These are phyloP conservation scores for Pteruthius melanotis DNA, from an alignment of 2,113 vertebrate genomes.

Conservation along the genomic window DNA sequence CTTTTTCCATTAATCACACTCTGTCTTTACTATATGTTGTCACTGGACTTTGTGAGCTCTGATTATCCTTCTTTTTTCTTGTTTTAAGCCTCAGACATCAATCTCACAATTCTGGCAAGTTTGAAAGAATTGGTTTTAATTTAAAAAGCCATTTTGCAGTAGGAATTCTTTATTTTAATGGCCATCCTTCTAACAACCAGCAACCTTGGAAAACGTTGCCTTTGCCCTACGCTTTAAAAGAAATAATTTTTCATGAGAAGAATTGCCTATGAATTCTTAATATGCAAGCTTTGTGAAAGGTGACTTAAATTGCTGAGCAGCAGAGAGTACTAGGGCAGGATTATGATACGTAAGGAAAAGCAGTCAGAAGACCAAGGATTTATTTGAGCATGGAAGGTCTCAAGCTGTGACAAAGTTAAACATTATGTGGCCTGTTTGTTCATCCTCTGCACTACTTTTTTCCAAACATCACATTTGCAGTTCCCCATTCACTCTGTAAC, in stretches of 20 bases:
- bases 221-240: not conserved
- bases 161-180: not conserved
- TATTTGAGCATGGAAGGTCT: not conserved
- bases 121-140: not conserved
- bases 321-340: not conserved
- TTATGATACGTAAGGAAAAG: not conserved
- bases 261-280: constrained; percentile 4
- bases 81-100: not conserved
- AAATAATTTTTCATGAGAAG: not conserved
- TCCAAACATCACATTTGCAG: not conserved
- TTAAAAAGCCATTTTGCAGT: not conserved
- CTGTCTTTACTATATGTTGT: not conserved
- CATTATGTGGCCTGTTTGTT: not conserved
- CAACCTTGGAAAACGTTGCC: not conserved
- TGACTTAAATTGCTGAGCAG: not conserved
- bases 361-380: not conserved
- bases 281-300: not conserved
- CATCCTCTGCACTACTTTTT: not conserved
- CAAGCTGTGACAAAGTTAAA: not conserved
- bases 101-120: not conserved
- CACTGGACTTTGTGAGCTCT: not conserved
- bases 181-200: not conserved
- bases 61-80: not conserved
- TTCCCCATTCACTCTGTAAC: not conserved
- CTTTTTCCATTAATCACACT: not conserved